Percentiles rank a stretch among this genome's conserved stretches.
Evolutionary conservation across 2,888 invertebrate genomes (phyloP).

Genomic region (Silvanus unidentatus): DNA sequence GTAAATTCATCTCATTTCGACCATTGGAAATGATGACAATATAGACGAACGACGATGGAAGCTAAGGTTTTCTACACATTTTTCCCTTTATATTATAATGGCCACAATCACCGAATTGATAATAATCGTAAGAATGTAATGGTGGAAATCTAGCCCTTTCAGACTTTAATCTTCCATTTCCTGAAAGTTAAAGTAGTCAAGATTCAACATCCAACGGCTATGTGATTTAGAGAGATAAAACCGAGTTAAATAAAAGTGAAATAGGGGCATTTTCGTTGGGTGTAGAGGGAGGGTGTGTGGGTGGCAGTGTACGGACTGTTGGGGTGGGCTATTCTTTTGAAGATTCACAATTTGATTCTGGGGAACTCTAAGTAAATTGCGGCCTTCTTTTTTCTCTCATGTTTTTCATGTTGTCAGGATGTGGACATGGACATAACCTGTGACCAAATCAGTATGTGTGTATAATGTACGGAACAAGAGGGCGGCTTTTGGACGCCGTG

Average conservation of each 20-base stretch:
- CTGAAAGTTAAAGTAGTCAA: conserved; percentile 33
- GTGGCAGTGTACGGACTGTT: too few species aligned
- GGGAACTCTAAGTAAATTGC: conserved; percentile 45
- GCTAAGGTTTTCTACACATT: too few species aligned
- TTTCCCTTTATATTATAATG: neutral
- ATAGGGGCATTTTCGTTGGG: conserved; percentile 38
- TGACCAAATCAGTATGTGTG: too few species aligned
- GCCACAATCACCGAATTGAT: neutral
- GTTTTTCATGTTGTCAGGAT: too few species aligned
- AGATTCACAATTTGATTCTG: conserved; percentile 45
- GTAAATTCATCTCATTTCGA: too few species aligned
- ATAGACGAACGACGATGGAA: too few species aligned
- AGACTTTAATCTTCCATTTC: conserved; percentile 38
- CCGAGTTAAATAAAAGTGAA: conserved; percentile 44
- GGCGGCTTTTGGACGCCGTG: too few species aligned
- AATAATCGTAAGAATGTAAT: neutral
- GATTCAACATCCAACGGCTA: conserved; percentile 36
- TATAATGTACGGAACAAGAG: too few species aligned
- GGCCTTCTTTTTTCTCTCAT: conserved; percentile 26
- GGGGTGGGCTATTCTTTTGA: conserved; percentile 39
- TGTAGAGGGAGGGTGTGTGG: conserved; percentile 1
- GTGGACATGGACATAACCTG: too few species aligned
- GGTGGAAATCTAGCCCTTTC: conserved; percentile 10
- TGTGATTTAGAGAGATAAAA: conserved; percentile 40
- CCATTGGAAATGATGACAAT: too few species aligned